Base-by-base conservation (phyloP, 2,888 invertebrate genomes). In the Tupiocoris notatus region DNA sequence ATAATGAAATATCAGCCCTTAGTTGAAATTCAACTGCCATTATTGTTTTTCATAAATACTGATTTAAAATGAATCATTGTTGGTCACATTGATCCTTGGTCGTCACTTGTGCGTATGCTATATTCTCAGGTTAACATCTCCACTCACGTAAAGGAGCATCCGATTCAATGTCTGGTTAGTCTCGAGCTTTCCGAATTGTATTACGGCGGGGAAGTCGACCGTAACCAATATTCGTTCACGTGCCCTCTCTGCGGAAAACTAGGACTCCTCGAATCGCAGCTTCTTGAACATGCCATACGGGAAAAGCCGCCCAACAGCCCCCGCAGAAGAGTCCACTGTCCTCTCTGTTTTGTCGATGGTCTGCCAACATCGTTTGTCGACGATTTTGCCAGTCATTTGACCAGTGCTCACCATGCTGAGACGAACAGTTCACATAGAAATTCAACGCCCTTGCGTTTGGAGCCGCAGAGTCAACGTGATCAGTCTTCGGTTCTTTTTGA, bases 141-240 rank as follows among this genome's bases (percentile, higher is more conserved):
- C 7, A 73, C 61, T 18, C 98, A 98, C 86, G 91, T 93, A 81
- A 91, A 92, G 82, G 95, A 96, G 85, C 98, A 98, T 87, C 95
- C 98, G 77, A 95, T 98, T 94, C 98, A 98, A 88, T 97, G 97
- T 86, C 96, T 98, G 83, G 89, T 98, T 83, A 96, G 97, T 81
- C 89, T 95, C 86, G 90, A 93, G 85, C 98, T 98, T 87, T 95
- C 94, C 88, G 96, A 96, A 86, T 86, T 96, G 81, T 96, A 93
- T 86, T 98, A 96, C 88, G 95, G 95, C 79, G 96, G 96, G 78
- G 97, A 97, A 86, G 18, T 73, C 16, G 73, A 61, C 2, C 24
- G 58, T 57, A 56, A 95, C 84, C 95, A 94, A 80, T 95, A 95
- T 86, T 93, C 96, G 80, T 95, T 95, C 85, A 96, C 97, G 80